Percentiles rank a stretch among this genome's conserved stretches.
phyloP scores from a whole-genome alignment of 2,888 invertebrate species.

The Chrysodeixis includens region DNA sequence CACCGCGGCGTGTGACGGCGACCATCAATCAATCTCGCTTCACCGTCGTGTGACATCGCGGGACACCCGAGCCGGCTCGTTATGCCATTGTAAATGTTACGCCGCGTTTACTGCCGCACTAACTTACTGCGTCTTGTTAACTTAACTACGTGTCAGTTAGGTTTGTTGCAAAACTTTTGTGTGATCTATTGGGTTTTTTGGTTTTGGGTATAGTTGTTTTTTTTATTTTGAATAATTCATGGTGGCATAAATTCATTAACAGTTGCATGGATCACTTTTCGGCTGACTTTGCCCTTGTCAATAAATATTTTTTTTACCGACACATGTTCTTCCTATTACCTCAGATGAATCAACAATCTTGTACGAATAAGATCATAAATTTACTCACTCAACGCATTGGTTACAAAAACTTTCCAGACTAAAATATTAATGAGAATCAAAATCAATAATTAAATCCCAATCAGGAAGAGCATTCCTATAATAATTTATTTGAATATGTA shows the following conservation, averaged over 20 bases:
- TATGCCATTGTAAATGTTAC: not conserved
- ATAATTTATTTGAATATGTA: not conserved
- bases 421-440: not conserved
- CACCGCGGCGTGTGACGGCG: not conserved
- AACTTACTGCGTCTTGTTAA: not conserved
- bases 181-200: not conserved
- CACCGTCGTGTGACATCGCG: not conserved
- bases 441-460: constrained; percentile 5
- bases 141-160: not conserved
- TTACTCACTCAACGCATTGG: not conserved
- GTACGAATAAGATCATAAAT: not conserved
- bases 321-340: too few species aligned
- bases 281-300: too few species aligned
- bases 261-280: too few species aligned
- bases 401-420: not conserved
- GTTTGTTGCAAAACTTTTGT: not conserved
- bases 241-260: too few species aligned
- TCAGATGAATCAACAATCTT: not conserved
- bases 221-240: not conserved
- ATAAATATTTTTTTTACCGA: too few species aligned
- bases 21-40: constrained; percentile 9
- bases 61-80: not conserved
- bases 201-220: too few species aligned
- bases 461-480: not conserved
- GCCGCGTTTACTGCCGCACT: not conserved